Conservation (phyloP, 2,797 vertebrate species). For the Hyperoplus immaculatus region DNA sequence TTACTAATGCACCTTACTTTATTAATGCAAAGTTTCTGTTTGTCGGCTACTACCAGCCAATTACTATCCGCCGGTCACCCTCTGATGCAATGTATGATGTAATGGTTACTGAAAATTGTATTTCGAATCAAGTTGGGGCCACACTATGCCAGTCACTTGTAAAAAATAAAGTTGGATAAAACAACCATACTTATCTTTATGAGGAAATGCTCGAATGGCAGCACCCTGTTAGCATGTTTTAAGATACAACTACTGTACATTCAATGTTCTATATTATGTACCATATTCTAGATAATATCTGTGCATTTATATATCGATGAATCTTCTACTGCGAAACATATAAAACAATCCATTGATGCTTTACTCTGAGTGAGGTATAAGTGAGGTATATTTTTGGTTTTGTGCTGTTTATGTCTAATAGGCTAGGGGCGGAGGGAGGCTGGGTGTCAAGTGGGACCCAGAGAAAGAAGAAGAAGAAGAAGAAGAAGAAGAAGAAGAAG, state of each 20-base stretch:
- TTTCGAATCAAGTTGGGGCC: slow-evolving; percentile 22
- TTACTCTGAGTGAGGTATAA: slow-evolving; percentile 40
- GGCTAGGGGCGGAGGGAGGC: slow-evolving; percentile 17
- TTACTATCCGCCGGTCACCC: slow-evolving; percentile 18
- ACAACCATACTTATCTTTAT: slow-evolving; percentile 25
- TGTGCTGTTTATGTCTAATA: slow-evolving; percentile 61
- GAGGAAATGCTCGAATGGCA: slow-evolving; percentile 27
- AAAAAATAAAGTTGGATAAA: slow-evolving; percentile 22
- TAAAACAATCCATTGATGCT: slow-evolving; percentile 37
- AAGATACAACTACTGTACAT: slow-evolving; percentile 27
- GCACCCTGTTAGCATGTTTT: slow-evolving; percentile 44
- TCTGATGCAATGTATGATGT: slow-evolving; percentile 9
- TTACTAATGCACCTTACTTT: neutral
- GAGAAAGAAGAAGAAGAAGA: slow-evolving; percentile 11
- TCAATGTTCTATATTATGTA: slow-evolving; percentile 21
- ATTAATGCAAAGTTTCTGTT: slow-evolving; percentile 13
- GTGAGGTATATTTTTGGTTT: slow-evolving; percentile 71
- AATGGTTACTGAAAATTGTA: slow-evolving; percentile 6
- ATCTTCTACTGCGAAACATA: slow-evolving; percentile 27
- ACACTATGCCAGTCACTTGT: slow-evolving; percentile 21
- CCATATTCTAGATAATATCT: slow-evolving; percentile 25
- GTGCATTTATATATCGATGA: slow-evolving; percentile 10
- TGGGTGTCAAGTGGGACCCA: slow-evolving; percentile 22
- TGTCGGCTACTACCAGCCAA: slow-evolving; percentile 1
- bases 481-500: too few species aligned